These are phyloP conservation scores for Odontothrips loti DNA, from an alignment of 2,888 invertebrate genomes.

Conservation along the genomic window DNA sequence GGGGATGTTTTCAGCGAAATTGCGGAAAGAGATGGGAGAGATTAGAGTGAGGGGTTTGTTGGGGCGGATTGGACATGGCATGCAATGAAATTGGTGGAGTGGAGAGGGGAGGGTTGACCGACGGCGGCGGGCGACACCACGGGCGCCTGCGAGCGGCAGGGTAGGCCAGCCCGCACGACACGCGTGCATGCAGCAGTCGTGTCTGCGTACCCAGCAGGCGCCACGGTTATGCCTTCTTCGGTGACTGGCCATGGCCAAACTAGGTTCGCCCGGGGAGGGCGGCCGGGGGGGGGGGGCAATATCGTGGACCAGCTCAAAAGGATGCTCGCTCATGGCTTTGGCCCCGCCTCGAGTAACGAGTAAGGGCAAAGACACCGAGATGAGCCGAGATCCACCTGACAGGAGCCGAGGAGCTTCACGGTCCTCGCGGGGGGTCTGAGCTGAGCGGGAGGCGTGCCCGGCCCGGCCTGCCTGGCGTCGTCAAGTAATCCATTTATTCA, in stretches of 20 bases:
- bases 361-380: background rate
- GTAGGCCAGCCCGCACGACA: background rate
- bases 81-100: too few species aligned
- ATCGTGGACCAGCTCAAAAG: too few species aligned
- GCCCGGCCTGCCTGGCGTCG: background rate
- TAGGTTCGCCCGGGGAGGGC: too few species aligned
- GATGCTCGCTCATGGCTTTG: too few species aligned
- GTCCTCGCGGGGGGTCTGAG: too few species aligned
- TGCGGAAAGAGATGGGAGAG: background rate
- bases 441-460: background rate
- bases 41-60: background rate
- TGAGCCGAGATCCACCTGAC: background rate
- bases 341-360: too few species aligned
- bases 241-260: too few species aligned
- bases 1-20: background rate
- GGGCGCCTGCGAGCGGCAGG: background rate
- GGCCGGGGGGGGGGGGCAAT: too few species aligned
- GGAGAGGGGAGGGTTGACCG: background rate
- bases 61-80: background rate
- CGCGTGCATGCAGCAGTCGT: background rate
- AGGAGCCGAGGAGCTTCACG: background rate
- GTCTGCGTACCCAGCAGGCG: background rate
- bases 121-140: background rate
- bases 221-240: background rate
- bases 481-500: constrained; percentile 20